These are phyloP conservation scores for Chanos chanos DNA, from an alignment of 2,797 vertebrate genomes.

Conservation along the genomic window DNA sequence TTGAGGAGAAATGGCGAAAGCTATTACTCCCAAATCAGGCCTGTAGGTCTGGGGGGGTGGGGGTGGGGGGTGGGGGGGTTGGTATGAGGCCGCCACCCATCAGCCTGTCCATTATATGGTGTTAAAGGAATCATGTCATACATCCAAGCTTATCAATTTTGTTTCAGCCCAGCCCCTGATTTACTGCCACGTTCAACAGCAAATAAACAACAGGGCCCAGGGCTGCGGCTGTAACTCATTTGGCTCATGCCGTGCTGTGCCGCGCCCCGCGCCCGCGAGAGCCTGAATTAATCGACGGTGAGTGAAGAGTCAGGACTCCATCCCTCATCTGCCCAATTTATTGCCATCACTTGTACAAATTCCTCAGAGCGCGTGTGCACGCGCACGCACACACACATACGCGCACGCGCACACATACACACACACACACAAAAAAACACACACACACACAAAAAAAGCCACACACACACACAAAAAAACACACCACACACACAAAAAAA, in stretches of 20 bases:
- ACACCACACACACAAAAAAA: constrained; percentile 27
- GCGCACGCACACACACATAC: neutral
- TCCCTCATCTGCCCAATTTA: constrained; percentile 53
- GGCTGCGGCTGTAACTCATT: constrained; percentile 24
- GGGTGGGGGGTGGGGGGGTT: neutral
- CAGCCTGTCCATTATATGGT: constrained; percentile 40
- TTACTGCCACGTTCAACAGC: constrained; percentile 45
- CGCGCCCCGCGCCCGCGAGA: constrained; percentile 41
- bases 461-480: constrained; percentile 44
- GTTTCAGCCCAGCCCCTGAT: constrained; percentile 43
- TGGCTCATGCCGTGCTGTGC: constrained; percentile 4
- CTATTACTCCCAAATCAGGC: too few species aligned
- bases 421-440: neutral
- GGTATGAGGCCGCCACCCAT: constrained; percentile 29
- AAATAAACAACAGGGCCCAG: constrained; percentile 48
- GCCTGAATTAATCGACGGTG: constrained; percentile 59
- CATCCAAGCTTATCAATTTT: constrained; percentile 59
- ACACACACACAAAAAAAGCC: constrained; percentile 52
- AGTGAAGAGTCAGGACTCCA: constrained; percentile 49
- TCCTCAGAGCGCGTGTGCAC: constrained; percentile 4
- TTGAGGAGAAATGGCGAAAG: too few species aligned
- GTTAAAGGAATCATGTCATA: constrained; percentile 49
- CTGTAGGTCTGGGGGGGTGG: neutral
- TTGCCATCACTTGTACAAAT: constrained; percentile 50
- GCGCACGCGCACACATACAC: neutral